A percentile compares a stretch with the other conserved stretches of the same genome.
Evolutionary conservation across 1,140 invertebrate species (phyloP).

Genomic region (Holcopasites calliopsidis): DNA sequence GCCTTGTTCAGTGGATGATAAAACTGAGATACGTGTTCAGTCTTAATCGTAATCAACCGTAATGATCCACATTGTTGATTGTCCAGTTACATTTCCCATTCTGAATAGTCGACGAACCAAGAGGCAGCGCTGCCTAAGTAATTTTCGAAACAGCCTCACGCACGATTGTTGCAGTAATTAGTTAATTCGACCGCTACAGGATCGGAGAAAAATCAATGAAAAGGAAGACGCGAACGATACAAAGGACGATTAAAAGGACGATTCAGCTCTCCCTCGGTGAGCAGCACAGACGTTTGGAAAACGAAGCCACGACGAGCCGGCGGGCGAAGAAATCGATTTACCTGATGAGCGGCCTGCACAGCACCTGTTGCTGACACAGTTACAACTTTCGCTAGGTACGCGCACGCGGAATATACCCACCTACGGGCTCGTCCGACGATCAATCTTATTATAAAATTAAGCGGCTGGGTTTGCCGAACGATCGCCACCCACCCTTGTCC

Average conservation of each 20-base stretch:
- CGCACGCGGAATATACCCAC: background rate
- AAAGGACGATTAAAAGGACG: no score
- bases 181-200: no score
- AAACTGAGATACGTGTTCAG: background rate
- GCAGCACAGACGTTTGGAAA: background rate
- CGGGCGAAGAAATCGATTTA: constrained; percentile 32
- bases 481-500: background rate
- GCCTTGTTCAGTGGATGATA: background rate
- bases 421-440: constrained; percentile 7
- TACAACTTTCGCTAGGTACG: constrained; percentile 28
- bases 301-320: background rate
- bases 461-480: background rate
- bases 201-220: background rate
- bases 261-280: no score
- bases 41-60: constrained; percentile 1
- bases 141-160: no score
- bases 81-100: background rate
- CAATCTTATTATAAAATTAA: no score
- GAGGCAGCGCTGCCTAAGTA: no score
- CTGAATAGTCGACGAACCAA: background rate
- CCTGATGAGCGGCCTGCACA: background rate
- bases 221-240: no score
- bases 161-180: no score
- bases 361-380: constrained; percentile 56
- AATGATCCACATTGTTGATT: background rate